Base-by-base conservation (phyloP, 2,888 invertebrate genomes). In the Sesia bembeciformis region DNA sequence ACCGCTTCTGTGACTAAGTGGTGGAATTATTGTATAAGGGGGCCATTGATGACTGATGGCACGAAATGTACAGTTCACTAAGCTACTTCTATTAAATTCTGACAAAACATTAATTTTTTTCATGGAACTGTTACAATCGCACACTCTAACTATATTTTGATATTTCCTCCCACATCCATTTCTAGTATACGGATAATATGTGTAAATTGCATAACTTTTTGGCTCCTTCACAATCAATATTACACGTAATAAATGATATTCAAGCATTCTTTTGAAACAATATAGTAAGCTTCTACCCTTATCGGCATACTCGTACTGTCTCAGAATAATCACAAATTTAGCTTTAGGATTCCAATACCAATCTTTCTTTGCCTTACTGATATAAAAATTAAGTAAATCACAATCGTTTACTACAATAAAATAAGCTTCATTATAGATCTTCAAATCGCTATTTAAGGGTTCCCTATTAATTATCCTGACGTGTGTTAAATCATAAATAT, bases 91-190 rank as follows among this genome's bases (percentile, higher is more conserved):
- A 52, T 53, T 52, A n/a, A 5, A 8, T 50, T 40, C 52, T 40
- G 23, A 42, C 38, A 56, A 53, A 5, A 53, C n/a, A 39, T 55
- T 46, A 5, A 54, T 52, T 3, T 5, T 6, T 3, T 56, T 6
- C 40, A 40, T 49, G 5, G 8, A 23, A 52, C 52, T 52, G 50
- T 54, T 52, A 51, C 61, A 61, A 39, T 57, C 51, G 52, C 55
- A 46, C n/a, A 60, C 7, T 52, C 53, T 54, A 41, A 56, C 54
- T 7, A 55, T 56, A 51, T 58, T 56, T 39, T 54, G 52, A 51
- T 54, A 57, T 53, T 58, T 56, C 40, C 54, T 50, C n/a, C 61
- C 60, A 49, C 61, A 61, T 41, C 56, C 56, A 52, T 55, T 49
- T 53, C 54, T 52, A 42, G 54, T 49, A 8, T 57, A 61, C 2